phyloP scores from a whole-genome alignment of 2,888 invertebrate species.

The Himalopsyche japonica region DNA sequence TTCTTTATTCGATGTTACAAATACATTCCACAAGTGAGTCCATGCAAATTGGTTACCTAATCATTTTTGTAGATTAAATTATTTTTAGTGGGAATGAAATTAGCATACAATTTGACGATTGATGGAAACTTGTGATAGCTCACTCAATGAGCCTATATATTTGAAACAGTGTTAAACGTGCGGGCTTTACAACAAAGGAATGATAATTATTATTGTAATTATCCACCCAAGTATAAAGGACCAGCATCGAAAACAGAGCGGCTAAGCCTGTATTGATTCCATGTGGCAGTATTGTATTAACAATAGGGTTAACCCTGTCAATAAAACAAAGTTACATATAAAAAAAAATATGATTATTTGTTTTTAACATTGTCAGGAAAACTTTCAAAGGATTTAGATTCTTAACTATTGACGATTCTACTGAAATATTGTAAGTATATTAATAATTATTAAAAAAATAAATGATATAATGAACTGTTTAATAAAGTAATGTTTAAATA shows the following conservation, averaged over 20 bases:
- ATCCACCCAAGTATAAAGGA: background rate
- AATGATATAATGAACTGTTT: too few species aligned
- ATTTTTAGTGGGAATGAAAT: background rate
- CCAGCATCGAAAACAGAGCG: background rate
- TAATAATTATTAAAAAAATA: too few species aligned
- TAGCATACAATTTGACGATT: background rate
- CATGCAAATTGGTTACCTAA: background rate
- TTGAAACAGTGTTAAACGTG: background rate
- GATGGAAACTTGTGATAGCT: background rate
- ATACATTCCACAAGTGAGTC: too few species aligned
- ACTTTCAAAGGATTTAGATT: too few species aligned
- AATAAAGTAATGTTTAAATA: too few species aligned
- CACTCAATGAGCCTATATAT: background rate
- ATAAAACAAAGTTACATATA: background rate
- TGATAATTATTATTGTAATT: background rate
- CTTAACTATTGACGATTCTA: too few species aligned
- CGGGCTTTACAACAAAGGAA: background rate
- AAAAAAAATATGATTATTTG: too few species aligned
- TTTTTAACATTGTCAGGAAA: too few species aligned
- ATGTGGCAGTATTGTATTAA: background rate
- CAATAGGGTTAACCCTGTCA: background rate
- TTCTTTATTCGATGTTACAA: too few species aligned
- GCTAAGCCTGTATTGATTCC: background rate
- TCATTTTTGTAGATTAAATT: background rate
- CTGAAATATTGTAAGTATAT: too few species aligned